These are phyloP conservation scores for Cyprinodon diabolis DNA, from an alignment of 2,797 vertebrate genomes.

Conservation along the genomic window DNA sequence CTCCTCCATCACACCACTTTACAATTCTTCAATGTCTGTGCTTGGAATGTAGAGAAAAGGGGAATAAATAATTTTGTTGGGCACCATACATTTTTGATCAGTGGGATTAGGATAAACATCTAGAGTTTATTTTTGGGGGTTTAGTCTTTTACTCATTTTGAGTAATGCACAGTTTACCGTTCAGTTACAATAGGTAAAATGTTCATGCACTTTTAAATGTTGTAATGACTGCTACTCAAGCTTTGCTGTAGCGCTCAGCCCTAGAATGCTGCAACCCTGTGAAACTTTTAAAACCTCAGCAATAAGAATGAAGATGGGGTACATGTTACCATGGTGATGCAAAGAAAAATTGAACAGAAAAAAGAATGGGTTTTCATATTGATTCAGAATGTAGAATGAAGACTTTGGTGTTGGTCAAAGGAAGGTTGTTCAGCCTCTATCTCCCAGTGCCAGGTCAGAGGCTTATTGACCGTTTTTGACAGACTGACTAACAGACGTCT, in stretches of 20 bases:
- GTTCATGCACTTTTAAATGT: not conserved
- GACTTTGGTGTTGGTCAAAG: constrained; percentile 45
- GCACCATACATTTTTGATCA: not conserved
- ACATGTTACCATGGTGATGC: constrained; percentile 59
- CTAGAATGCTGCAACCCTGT: constrained; percentile 19
- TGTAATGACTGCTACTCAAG: constrained; percentile 25
- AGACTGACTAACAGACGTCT: constrained; percentile 70
- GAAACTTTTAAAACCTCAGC: constrained; percentile 35
- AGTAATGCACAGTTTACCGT: not conserved
- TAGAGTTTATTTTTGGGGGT: no score
- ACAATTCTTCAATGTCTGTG: no score
- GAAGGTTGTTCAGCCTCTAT: constrained; percentile 47
- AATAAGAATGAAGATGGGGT: constrained; percentile 47
- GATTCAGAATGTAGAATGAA: constrained; percentile 42
- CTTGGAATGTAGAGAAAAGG: not conserved
- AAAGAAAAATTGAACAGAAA: constrained; percentile 29
- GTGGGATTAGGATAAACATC: not conserved
- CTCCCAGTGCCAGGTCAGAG: constrained; percentile 57
- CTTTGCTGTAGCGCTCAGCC: constrained; percentile 3
- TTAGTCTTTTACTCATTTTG: not conserved
- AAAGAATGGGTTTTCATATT: constrained; percentile 41
- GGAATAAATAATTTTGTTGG: not conserved
- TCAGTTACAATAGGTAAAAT: not conserved
- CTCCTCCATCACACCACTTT: no score
- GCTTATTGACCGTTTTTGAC: constrained; percentile 71